phyloP scores from a whole-genome alignment of 2,113 vertebrate genomes.

The Gavialis gangeticus region DNA sequence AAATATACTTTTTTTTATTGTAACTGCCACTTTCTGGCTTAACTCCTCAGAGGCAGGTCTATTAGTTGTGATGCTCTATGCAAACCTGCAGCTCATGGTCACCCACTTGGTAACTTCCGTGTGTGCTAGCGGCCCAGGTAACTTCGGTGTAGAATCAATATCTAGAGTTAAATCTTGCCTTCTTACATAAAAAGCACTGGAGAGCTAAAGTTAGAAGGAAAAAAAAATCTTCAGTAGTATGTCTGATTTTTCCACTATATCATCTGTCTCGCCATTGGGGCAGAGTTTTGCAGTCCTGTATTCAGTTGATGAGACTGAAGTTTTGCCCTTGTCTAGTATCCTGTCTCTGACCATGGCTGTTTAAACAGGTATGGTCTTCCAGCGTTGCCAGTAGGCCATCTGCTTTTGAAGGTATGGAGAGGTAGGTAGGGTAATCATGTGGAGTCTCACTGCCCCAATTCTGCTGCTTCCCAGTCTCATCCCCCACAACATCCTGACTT shows the following conservation, averaged over 20 bases:
- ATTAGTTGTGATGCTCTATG: background rate
- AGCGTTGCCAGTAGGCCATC: too few species aligned
- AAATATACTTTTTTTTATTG: conserved; percentile 1
- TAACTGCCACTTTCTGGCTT: background rate
- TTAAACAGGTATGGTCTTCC: too few species aligned
- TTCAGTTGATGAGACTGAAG: background rate
- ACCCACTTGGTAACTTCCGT: background rate
- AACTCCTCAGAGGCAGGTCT: background rate
- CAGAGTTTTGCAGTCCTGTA: background rate
- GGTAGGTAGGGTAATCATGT: background rate
- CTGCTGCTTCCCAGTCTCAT: background rate
- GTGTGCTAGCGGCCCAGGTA: background rate
- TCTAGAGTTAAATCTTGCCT: background rate
- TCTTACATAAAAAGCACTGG: background rate
- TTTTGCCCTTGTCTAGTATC: background rate
- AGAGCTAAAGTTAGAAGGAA: background rate
- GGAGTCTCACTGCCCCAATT: too few species aligned
- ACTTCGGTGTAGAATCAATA: background rate
- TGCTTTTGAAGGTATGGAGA: background rate
- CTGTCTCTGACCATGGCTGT: background rate
- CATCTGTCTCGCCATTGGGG: background rate
- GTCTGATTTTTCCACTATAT: background rate
- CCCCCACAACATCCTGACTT: background rate
- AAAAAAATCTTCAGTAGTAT: background rate
- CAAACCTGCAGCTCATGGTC: background rate